Conservation (phyloP, 2,888 invertebrate genomes). For the Cremastinae sp. region DNA sequence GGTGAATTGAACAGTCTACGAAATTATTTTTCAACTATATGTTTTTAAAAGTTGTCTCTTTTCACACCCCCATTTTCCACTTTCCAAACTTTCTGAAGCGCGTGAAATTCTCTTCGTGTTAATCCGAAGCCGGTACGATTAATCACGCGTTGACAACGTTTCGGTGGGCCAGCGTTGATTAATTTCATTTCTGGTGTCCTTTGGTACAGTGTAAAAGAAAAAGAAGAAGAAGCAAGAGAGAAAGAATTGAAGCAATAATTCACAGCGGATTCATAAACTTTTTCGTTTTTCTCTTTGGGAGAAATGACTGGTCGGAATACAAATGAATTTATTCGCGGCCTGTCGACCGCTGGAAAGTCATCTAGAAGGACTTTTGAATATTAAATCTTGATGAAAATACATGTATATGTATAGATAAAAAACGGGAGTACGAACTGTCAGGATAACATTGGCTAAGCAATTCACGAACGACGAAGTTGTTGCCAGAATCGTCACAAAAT, state of each 20-base stretch:
- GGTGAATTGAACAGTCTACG: no score
- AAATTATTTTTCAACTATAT: no score
- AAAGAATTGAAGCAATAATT: conserved; percentile 25
- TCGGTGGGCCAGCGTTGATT: conserved; percentile 31
- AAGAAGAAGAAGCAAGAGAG: conserved; percentile 18
- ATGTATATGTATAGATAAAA: neutral
- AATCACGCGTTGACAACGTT: conserved; percentile 42
- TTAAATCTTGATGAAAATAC: conserved; percentile 1
- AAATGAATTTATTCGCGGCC: no score
- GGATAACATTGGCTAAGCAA: conserved; percentile 26
- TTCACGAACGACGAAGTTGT: conserved; percentile 50
- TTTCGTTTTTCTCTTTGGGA: conserved; percentile 1
- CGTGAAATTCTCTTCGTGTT: conserved; percentile 42
- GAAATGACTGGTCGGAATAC: neutral
- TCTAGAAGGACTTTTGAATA: no score
- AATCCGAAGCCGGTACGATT: conserved; percentile 45
- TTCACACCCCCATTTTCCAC: conserved; percentile 9
- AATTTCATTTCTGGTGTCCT: conserved; percentile 33
- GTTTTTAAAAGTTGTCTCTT: no score
- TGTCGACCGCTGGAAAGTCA: no score
- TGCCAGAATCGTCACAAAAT: conserved; percentile 35
- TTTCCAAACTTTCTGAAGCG: conserved; percentile 23
- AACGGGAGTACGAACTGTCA: neutral
- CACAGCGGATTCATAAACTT: conserved; percentile 21
- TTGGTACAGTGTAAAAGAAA: conserved; percentile 21